phyloP scores from a whole-genome alignment of 2,797 vertebrate species.

The Megalops cyprinoides region DNA sequence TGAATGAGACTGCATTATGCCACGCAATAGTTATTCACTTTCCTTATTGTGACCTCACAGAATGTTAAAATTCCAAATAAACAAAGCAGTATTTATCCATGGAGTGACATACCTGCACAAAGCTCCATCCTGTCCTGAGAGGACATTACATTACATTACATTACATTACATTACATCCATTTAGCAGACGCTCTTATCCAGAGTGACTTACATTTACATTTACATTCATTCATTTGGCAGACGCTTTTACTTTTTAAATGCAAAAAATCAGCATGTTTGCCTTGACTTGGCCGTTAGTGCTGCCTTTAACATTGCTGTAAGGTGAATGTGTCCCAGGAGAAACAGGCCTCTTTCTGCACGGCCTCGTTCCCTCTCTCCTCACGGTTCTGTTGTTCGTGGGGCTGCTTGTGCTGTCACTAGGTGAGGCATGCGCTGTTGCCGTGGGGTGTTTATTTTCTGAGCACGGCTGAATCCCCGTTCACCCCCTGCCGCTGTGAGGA shows the following conservation, averaged over 20 bases:
- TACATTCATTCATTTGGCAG: too few species aligned
- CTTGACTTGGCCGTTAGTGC: too few species aligned
- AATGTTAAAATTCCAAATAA: not conserved
- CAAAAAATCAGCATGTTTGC: too few species aligned
- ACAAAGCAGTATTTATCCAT: constrained; percentile 2
- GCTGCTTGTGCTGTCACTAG: constrained; percentile 36
- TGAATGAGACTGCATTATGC: constrained; percentile 2
- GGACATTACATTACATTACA: too few species aligned
- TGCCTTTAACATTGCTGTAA: too few species aligned
- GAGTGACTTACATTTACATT: too few species aligned
- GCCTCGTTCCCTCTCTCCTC: not conserved
- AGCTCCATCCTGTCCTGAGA: too few species aligned
- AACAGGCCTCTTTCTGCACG: not conserved
- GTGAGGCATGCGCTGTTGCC: constrained; percentile 36
- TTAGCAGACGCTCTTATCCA: too few species aligned
- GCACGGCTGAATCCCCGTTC: constrained; percentile 24
- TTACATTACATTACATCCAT: too few species aligned
- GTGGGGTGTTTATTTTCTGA: constrained; percentile 18
- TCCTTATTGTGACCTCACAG: not conserved
- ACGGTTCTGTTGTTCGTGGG: not conserved
- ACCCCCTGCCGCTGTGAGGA: constrained; percentile 29
- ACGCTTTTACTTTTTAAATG: too few species aligned
- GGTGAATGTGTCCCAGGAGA: constrained; percentile 12
- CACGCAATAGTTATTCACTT: not conserved
- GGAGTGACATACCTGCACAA: not conserved